Percentiles rank a stretch among this genome's conserved stretches.
phyloP scores from a whole-genome alignment of 2,797 vertebrate genomes.

The Microchirus variegatus region DNA sequence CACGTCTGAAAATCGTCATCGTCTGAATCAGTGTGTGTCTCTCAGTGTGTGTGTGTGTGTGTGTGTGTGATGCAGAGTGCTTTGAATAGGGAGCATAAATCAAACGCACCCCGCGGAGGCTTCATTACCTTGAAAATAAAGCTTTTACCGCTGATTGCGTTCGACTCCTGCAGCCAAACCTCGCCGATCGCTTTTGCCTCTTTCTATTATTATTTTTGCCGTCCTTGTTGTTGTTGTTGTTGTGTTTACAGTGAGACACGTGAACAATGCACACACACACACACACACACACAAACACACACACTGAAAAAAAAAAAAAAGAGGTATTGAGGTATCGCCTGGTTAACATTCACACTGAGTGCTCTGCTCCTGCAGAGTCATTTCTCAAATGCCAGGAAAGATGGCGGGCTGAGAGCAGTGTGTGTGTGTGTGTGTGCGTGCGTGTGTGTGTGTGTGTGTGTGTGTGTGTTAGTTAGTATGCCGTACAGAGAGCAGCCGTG shows the following conservation, averaged over 20 bases:
- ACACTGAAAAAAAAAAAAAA: neutral
- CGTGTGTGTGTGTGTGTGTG: too few species aligned
- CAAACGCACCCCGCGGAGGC: constrained; percentile 61
- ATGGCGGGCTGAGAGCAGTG: constrained; percentile 29
- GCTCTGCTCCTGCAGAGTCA: constrained; percentile 34
- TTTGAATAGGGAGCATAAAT: constrained; percentile 70
- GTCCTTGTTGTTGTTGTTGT: constrained; percentile 53
- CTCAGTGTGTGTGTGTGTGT: too few species aligned
- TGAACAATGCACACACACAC: constrained; percentile 5
- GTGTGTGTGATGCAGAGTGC: constrained; percentile 63
- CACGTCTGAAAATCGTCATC: too few species aligned
- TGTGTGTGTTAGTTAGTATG: constrained; percentile 40
- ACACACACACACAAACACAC: neutral
- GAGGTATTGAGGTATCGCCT: neutral
- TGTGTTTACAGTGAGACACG: constrained; percentile 35
- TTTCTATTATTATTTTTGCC: too few species aligned
- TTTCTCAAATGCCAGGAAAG: constrained; percentile 54
- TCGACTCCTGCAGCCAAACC: constrained; percentile 34
- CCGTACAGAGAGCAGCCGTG: constrained; percentile 21
- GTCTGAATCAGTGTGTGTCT: too few species aligned
- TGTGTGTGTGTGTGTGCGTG: constrained; percentile 41
- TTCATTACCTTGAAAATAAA: constrained; percentile 74
- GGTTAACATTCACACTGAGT: constrained; percentile 47
- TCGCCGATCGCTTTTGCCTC: constrained; percentile 18
- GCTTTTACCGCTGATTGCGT: constrained; percentile 72